A percentile compares a stretch with the other conserved stretches of the same genome.
These are phyloP conservation scores for Myocastor coypus DNA, from an alignment of 2,113 vertebrate genomes.

Conservation along the genomic window DNA sequence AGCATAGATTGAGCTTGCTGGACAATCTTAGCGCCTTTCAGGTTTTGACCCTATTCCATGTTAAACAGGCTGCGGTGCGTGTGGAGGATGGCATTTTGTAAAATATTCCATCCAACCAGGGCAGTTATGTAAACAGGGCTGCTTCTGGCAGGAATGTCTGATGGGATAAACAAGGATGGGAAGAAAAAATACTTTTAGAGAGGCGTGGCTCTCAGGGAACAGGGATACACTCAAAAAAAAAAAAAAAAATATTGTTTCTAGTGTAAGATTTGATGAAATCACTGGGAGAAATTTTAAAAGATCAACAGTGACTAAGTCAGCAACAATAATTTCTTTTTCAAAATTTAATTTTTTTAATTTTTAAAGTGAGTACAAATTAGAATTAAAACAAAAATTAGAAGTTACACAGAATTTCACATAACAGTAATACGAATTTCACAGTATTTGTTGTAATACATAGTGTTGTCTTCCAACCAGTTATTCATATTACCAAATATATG, in stretches of 20 bases:
- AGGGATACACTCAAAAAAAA: slow-evolving; percentile 71
- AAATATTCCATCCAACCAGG: slow-evolving; percentile 74
- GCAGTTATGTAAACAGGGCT: slow-evolving; percentile 75
- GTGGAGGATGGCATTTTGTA: slow-evolving; percentile 76
- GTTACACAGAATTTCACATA: too few relatives aligned
- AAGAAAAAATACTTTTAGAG: slow-evolving; percentile 79
- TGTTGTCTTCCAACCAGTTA: too few relatives aligned
- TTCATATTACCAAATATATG: too few relatives aligned
- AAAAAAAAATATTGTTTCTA: slow-evolving; percentile 77
- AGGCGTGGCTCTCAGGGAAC: slow-evolving; percentile 79
- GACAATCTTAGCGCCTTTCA: slow-evolving; percentile 79
- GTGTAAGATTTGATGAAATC: slow-evolving; percentile 81
- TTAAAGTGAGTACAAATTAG: too few relatives aligned
- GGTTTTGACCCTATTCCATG: slow-evolving; percentile 83
- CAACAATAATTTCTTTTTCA: slow-evolving; percentile 67
- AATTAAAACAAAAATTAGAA: too few relatives aligned
- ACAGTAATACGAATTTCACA: too few relatives aligned
- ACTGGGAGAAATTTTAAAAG: slow-evolving; percentile 64
- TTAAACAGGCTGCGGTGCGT: slow-evolving; percentile 66
- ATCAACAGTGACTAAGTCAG: slow-evolving; percentile 79
- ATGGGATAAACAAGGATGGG: slow-evolving; percentile 77
- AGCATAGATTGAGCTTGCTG: slow-evolving; percentile 58
- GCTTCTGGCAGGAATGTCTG: slow-evolving; percentile 76
- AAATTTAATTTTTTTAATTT: too few relatives aligned
- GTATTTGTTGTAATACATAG: too few relatives aligned